A percentile compares a stretch with the other conserved stretches of the same genome.
phyloP scores from a whole-genome alignment of 1,140 invertebrate species.

The Xylocopa sonorina region DNA sequence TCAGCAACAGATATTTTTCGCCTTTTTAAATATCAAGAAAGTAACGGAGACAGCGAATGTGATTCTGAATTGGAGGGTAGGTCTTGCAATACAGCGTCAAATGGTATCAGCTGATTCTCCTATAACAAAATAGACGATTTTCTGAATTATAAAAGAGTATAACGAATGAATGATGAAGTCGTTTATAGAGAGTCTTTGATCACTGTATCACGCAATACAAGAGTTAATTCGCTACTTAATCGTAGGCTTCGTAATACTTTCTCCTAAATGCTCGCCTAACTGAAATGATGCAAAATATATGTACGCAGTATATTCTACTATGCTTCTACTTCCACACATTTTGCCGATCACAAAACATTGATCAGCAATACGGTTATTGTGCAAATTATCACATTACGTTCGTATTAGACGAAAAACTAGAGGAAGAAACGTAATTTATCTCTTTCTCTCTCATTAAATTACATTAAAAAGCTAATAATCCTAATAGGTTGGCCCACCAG shows the following conservation, averaged over 20 bases:
- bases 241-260: conserved; percentile 35
- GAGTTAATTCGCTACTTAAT: conserved; percentile 36
- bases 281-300: conserved; percentile 35
- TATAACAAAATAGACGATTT: conserved; percentile 29
- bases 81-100: background rate
- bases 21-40: background rate
- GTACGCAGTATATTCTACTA: background rate
- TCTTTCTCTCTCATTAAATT: conserved; percentile 10
- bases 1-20: background rate
- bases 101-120: conserved; percentile 52
- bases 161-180: conserved; percentile 15
- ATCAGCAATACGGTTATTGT: conserved; percentile 53
- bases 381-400: conserved; percentile 62
- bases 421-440: conserved; percentile 28
- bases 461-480: conserved; percentile 30
- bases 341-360: conserved; percentile 27
- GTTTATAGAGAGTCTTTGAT: conserved; percentile 34
- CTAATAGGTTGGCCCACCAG: background rate
- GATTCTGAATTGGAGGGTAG: background rate
- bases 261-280: conserved; percentile 7
- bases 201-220: conserved; percentile 23
- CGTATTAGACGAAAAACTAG: conserved; percentile 30
- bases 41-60: background rate
- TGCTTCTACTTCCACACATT: conserved; percentile 1
- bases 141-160: background rate